phyloP scores from a whole-genome alignment of 2,797 vertebrate species.

The Cyprinella venusta region DNA sequence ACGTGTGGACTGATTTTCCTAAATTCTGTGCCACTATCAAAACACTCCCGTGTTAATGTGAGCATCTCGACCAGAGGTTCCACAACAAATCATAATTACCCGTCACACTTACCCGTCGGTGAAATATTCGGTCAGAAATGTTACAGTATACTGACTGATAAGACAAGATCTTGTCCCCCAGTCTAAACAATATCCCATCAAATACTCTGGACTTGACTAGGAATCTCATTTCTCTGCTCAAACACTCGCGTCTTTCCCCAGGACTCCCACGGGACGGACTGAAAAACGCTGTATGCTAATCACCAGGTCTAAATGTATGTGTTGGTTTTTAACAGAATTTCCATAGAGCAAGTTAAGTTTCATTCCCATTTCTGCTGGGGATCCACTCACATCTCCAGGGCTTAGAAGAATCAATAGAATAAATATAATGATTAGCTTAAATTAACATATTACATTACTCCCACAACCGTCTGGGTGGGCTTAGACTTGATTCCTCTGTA shows the following conservation, averaged over 20 bases:
- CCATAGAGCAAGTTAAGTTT: not conserved
- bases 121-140: not conserved
- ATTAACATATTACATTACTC: conserved; percentile 10
- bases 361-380: not conserved
- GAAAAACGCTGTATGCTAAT: not conserved
- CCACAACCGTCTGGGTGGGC: not conserved
- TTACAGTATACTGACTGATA: not conserved
- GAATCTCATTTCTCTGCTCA: not conserved
- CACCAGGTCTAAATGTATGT: not conserved
- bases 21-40: not conserved
- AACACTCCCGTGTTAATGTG: not conserved
- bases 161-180: not conserved
- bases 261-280: not conserved
- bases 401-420: not conserved
- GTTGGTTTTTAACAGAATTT: not conserved
- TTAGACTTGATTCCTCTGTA: not conserved
- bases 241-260: not conserved
- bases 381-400: not conserved
- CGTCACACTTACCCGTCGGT: not conserved
- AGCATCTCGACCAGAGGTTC: not conserved
- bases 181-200: not conserved
- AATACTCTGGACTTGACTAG: not conserved
- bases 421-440: conserved; percentile 10
- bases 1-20: not conserved
- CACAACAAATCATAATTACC: not conserved